phyloP scores from a whole-genome alignment of 2,888 invertebrate species.

The Charanyca ferruginea region DNA sequence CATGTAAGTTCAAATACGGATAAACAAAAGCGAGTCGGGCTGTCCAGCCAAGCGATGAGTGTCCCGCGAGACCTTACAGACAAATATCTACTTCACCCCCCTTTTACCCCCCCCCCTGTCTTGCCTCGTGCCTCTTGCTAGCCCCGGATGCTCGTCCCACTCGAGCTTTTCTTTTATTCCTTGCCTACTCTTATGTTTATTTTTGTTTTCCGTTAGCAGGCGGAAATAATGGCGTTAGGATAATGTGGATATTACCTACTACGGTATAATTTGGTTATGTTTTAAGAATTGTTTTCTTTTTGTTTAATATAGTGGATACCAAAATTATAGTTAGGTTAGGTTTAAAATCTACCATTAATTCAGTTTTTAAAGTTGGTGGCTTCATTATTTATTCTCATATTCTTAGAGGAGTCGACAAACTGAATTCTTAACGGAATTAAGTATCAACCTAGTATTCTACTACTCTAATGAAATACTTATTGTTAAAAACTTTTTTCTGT shows the following conservation, averaged over 20 bases:
- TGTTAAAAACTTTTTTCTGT: too few species aligned
- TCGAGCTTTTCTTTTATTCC: slow-evolving; percentile 89
- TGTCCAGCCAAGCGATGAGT: slow-evolving; percentile 70
- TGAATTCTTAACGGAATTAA: too few species aligned
- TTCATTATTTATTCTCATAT: too few species aligned
- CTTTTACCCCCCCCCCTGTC: slow-evolving; percentile 55
- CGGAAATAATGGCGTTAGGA: slow-evolving; percentile 86
- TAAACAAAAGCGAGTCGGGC: slow-evolving; percentile 84
- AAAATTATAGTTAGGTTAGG: too few species aligned
- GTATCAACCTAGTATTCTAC: too few species aligned
- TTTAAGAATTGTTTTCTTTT: not conserved
- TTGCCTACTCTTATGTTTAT: slow-evolving; percentile 88
- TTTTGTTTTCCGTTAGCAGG: slow-evolving; percentile 89
- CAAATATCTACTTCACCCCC: slow-evolving; percentile 68
- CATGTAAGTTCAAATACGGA: slow-evolving; percentile 79
- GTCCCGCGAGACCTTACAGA: slow-evolving; percentile 72
- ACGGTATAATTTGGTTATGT: slow-evolving; percentile 3
- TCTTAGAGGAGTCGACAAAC: too few species aligned
- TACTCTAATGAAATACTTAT: too few species aligned
- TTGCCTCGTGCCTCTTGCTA: slow-evolving; percentile 69
- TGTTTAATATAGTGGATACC: too few species aligned
- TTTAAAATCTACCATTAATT: too few species aligned
- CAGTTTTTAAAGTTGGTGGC: too few species aligned
- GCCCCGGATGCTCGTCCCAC: slow-evolving; percentile 87
- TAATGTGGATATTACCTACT: slow-evolving; percentile 70